phyloP scores from a whole-genome alignment of 2,888 invertebrate species.

The Matsumyia berberina region DNA sequence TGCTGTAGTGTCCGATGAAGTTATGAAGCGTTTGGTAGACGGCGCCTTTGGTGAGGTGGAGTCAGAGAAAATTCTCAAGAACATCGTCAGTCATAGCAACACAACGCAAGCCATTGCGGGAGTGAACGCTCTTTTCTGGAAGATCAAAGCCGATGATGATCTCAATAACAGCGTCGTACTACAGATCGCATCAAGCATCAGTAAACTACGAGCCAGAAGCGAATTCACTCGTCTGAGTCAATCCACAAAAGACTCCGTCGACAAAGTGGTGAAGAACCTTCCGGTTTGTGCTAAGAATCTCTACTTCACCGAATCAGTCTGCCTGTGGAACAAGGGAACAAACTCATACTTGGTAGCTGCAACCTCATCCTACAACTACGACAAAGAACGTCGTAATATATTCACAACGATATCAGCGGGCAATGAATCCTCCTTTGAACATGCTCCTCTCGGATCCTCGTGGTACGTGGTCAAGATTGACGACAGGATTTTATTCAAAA shows the following conservation, averaged over 20 bases:
- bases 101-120: constrained; percentile 31
- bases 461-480: constrained; percentile 1
- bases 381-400: constrained; percentile 24
- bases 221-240: constrained; percentile 2
- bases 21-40: constrained; percentile 28
- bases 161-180: constrained; percentile 5
- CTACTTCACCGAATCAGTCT: constrained; percentile 30
- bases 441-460: background rate
- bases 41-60: background rate
- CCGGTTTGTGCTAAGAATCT: constrained; percentile 51
- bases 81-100: constrained; percentile 5
- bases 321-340: constrained; percentile 41
- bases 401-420: background rate
- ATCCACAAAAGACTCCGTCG: background rate
- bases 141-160: background rate
- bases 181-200: constrained; percentile 9
- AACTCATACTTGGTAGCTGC: constrained; percentile 9
- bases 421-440: background rate
- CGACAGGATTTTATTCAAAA: constrained; percentile 21
- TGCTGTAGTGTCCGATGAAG: constrained; percentile 6
- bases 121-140: constrained; percentile 16
- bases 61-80: background rate
- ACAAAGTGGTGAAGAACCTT: constrained; percentile 19
- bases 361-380: background rate
- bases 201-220: background rate